These are phyloP conservation scores for Rhamphomyia laevipes DNA, from an alignment of 2,888 invertebrate genomes.

Conservation along the genomic window DNA sequence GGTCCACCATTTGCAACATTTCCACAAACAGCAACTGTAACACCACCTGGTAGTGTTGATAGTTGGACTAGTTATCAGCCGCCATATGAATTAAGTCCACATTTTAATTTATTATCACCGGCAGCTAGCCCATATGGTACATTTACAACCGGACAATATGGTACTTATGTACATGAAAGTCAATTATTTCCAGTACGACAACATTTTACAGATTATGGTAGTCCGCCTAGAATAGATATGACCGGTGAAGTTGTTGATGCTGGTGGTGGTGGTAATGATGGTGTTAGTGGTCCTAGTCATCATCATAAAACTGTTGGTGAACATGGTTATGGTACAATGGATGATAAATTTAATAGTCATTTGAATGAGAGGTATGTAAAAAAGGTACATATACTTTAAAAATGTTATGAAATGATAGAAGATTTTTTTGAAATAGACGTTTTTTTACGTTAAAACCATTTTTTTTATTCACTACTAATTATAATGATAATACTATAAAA, in stretches of 20 bases:
- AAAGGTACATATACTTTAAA: slow-evolving; percentile 4
- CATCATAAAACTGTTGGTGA: slow-evolving; percentile 39
- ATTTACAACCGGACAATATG: slow-evolving; percentile 52
- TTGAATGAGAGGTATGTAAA: slow-evolving; percentile 22
- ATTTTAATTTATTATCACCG: slow-evolving; percentile 59
- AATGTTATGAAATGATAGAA: background rate
- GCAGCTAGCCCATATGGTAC: slow-evolving; percentile 53
- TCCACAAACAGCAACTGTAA: slow-evolving; percentile 46
- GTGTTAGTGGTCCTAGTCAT: slow-evolving; percentile 50
- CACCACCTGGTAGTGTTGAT: slow-evolving; percentile 54
- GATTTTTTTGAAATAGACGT: too few relatives aligned
- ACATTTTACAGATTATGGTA: slow-evolving; percentile 41
- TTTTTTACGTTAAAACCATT: too few relatives aligned
- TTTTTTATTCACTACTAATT: too few relatives aligned
- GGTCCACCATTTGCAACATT: slow-evolving; percentile 52
- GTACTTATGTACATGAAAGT: slow-evolving; percentile 57
- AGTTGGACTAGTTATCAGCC: slow-evolving; percentile 67
- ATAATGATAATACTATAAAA: too few relatives aligned
- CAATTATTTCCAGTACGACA: slow-evolving; percentile 58
- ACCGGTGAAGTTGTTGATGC: slow-evolving; percentile 22
- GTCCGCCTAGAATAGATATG: slow-evolving; percentile 35
- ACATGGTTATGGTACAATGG: slow-evolving; percentile 42
- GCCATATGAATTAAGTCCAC: slow-evolving; percentile 65
- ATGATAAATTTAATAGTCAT: slow-evolving; percentile 31
- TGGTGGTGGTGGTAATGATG: slow-evolving; percentile 16